A percentile compares a stretch with the other conserved stretches of the same genome.
Evolutionary conservation across 2,113 vertebrate species (phyloP).

Genomic region (Lepisosteus oculatus): DNA sequence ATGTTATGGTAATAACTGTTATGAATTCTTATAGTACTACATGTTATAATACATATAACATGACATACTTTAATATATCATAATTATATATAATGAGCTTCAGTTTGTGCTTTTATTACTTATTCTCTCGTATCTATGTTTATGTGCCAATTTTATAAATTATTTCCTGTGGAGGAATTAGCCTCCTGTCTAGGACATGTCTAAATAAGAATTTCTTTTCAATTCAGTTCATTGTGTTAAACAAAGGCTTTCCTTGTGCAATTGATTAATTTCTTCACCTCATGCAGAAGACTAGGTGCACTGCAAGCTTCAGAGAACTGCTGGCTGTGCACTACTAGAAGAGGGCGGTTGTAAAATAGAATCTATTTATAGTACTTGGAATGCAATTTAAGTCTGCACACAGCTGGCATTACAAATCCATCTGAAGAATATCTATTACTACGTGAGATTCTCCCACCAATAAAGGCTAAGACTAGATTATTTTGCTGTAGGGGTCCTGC

Average conservation of each 20-base stretch:
- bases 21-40: no score
- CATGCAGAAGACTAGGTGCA: conserved; percentile 22
- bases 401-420: conserved; percentile 25
- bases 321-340: conserved; percentile 30
- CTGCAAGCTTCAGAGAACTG: conserved; percentile 17
- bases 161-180: no score
- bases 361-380: conserved; percentile 56
- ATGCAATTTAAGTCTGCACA: conserved; percentile 41
- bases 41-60: no score
- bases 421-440: conserved; percentile 15
- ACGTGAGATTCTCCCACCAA: conserved; percentile 28
- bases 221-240: background rate
- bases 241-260: conserved; percentile 14
- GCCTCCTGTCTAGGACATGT: no score
- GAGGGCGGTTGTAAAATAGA: conserved; percentile 39
- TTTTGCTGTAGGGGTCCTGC: conserved; percentile 31
- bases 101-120: no score
- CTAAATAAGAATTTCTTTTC: no score
- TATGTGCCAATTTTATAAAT: no score
- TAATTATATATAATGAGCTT: no score
- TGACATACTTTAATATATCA: no score
- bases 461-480: conserved; percentile 4
- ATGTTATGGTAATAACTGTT: no score
- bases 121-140: no score
- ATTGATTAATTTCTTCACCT: conserved; percentile 25